phyloP scores from a whole-genome alignment of 2,888 invertebrate species.

The Leistus spinibarbis region DNA sequence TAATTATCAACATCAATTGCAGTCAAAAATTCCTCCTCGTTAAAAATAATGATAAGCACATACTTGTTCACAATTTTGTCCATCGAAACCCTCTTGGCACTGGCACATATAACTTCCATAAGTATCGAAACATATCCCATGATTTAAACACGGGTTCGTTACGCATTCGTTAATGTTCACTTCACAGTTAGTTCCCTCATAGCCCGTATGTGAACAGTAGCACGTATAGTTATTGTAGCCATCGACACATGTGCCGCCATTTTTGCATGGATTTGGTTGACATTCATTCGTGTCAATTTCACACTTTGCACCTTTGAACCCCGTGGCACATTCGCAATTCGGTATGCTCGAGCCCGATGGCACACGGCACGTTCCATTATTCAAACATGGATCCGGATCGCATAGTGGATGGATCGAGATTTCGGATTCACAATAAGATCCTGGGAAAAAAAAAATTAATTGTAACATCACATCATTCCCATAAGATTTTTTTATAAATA shows the following conservation, averaged over 20 bases:
- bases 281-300: slow-evolving; percentile 81
- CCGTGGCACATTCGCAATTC: slow-evolving; percentile 57
- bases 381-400: slow-evolving; percentile 76
- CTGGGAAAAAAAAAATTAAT: slow-evolving; percentile 50
- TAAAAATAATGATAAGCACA: slow-evolving; percentile 43
- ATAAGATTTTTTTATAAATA: too few relatives aligned
- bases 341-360: slow-evolving; percentile 1
- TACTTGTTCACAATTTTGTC: slow-evolving; percentile 76
- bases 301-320: slow-evolving; percentile 72
- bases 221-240: slow-evolving; percentile 77
- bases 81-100: slow-evolving; percentile 79
- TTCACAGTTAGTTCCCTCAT: slow-evolving; percentile 75
- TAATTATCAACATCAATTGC: too few relatives aligned
- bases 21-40: neutral
- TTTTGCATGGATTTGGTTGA: slow-evolving; percentile 69
- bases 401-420: slow-evolving; percentile 73
- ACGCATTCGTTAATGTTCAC: slow-evolving; percentile 81
- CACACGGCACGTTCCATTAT: slow-evolving; percentile 67
- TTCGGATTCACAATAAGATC: slow-evolving; percentile 74
- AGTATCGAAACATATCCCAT: slow-evolving; percentile 80
- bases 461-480: too few relatives aligned
- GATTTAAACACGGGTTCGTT: slow-evolving; percentile 72
- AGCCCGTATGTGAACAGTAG: slow-evolving; percentile 78
- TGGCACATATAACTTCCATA: slow-evolving; percentile 82
- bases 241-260: slow-evolving; percentile 77